Base-by-base conservation (phyloP, 2,797 vertebrate species). In the Paguma larvata region DNA sequence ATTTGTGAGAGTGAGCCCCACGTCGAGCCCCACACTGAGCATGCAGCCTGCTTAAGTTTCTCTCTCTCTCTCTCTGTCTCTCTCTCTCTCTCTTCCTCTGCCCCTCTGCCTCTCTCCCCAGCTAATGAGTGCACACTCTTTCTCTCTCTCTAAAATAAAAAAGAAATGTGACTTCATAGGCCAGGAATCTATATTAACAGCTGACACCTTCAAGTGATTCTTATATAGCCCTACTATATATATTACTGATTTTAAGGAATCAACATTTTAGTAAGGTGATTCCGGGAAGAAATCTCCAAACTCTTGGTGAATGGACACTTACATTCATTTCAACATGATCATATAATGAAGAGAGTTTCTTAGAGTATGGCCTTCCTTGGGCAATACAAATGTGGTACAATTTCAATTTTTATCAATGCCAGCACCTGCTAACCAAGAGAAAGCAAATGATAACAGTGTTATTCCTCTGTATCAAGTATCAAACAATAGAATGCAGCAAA, bases 401-500 rank as follows among this genome's bases (percentile, higher is more conserved):
- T 85, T 65, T 65, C 80, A 75, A 53, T 75, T 18, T 63, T 75
- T 75, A 75, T 92, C 68, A 75, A 85, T 75, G 18, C 48, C 46
- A 46, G 63, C 65, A 59, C 19, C 30, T 70, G 48, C 59, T 44
- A 75, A 92, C 80, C 68, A 65, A 92, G 70, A 75, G 41, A 85
- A 77, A 51, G 90, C n/a, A 63, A 65, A 84, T 23, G 25, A 85
- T 91, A 82, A 80, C 41, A 27, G 38, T 11, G 56, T 84, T 46
- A 75, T 63, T 75, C 25, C 18, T 85, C 90, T 75, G 41, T 41
- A 85, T 85, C 56, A 92, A 65, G n/a, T 77, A 77, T 59, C 56
- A 85, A 51, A 67, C 46, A 85, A 77, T 72, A 80, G 56, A 93
- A 93, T 70, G 51, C 63, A 87, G 48, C 84, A 86, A 86, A 68